Evolutionary conservation across 2,113 vertebrate species (phyloP).

Genomic region (Gasterosteus nipponicus): DNA sequence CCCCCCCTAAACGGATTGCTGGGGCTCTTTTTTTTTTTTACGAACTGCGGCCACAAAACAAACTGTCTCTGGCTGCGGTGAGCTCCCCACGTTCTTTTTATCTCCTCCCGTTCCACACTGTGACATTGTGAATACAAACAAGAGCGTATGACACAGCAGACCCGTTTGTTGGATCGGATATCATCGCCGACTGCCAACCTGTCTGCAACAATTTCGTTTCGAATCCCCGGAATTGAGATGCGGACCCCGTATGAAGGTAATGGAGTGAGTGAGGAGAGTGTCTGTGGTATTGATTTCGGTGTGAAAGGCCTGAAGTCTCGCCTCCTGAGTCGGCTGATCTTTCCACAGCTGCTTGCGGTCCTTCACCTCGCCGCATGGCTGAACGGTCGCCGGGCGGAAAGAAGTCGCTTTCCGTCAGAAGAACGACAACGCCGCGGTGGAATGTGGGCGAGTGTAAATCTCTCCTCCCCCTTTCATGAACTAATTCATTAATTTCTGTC

Average conservation of each 20-base stretch:
- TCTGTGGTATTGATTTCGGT: conserved; percentile 27
- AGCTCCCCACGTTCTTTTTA: conserved; percentile 22
- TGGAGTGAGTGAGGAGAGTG: not conserved
- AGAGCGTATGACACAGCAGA: conserved; percentile 7
- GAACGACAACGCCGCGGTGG: not conserved
- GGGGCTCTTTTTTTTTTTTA: not conserved
- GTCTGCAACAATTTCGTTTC: conserved; percentile 19
- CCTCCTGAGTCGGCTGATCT: conserved; percentile 5
- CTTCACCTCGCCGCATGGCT: not conserved
- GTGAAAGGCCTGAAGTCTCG: not conserved
- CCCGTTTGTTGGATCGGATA: conserved; percentile 10
- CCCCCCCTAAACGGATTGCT: conserved; percentile 34
- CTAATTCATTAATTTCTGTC: not conserved
- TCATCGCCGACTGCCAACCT: conserved; percentile 2
- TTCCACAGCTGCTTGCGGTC: conserved; percentile 17
- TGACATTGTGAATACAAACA: conserved; percentile 5
- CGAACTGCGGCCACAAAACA: conserved; percentile 43
- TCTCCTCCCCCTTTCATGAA: not conserved
- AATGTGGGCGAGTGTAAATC: conserved; percentile 3
- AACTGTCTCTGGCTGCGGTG: conserved; percentile 31
- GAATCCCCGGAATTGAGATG: not conserved
- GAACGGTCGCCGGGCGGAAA: not conserved
- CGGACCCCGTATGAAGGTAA: not conserved
- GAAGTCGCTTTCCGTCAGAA: conserved; percentile 13
- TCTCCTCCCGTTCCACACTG: conserved; percentile 7